These are phyloP conservation scores for Notamacropus eugenii DNA, from an alignment of 2,797 vertebrate genomes.

Conservation along the genomic window DNA sequence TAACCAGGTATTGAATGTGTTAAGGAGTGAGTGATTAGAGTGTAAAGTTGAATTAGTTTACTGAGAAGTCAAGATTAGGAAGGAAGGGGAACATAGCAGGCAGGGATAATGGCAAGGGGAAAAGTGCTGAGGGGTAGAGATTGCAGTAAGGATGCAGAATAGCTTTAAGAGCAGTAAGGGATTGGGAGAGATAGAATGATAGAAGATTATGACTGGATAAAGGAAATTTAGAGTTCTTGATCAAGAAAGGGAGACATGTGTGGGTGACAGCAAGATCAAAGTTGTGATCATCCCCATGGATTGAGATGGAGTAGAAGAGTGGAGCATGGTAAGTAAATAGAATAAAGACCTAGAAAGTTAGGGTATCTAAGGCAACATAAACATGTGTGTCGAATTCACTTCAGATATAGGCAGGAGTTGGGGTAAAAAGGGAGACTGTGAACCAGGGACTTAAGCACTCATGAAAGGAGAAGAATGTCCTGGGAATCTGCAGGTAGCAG, in stretches of 20 bases:
- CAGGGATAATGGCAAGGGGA: neutral
- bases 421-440: neutral
- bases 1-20: neutral
- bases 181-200: neutral
- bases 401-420: neutral
- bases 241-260: neutral
- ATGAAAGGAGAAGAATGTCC: neutral
- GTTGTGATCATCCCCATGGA: neutral
- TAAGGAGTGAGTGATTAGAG: neutral
- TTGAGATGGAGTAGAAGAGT: neutral
- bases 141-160: neutral
- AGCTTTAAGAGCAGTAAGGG: neutral
- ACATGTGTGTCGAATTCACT: neutral
- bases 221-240: neutral
- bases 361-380: neutral
- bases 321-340: neutral
- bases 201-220: neutral
- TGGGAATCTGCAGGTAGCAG: neutral
- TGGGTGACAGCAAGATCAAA: neutral
- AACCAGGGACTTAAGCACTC: neutral
- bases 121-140: neutral
- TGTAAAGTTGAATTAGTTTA: neutral
- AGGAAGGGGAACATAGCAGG: neutral
- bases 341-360: neutral
- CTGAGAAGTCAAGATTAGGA: neutral